Evolutionary conservation across 2,113 vertebrate species (phyloP), one percentile per base, ranked within the genome.

Genomic region (Myiagra hebetior): DNA sequence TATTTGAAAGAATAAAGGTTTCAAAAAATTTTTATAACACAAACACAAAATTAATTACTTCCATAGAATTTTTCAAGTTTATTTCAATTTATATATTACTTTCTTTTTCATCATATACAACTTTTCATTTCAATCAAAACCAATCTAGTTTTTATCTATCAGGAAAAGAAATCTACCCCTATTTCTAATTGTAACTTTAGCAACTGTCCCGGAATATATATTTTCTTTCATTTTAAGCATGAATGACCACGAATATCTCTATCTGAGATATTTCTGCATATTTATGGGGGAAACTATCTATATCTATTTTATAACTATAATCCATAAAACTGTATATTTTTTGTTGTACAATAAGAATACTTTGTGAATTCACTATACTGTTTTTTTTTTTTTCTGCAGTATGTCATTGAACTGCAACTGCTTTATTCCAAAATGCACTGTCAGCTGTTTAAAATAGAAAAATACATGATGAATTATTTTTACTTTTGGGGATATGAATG

Each of bases 401-500:
- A 64, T 83, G 33, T 83, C 63, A 74, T 64, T 97, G 93, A 95
- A 93, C 69, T 93, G 82, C 59, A 90, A 59, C 83, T 93, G 41
- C 46, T 95, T 97, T 89, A 65, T 39, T 95, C 46, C 53, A 95
- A 96, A 97, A 77, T 65, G 50, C 52, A 93, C 22, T 37, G 18
- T 92, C 89, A 96, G 82, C 67, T 83, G 60, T 62, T 92, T 31
- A 60, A 73, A 56, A 33, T 5, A 28, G 8, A 47, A 39, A 57
- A 35, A 13, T 18, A 37, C 11, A 59, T 35, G n/a, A 91, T 7
- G 20, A 63, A 95, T 59, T 1, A 87, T 94, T 95, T 62, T 31
- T 94, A 28, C 53, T 93, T 97, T 95, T 96, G 60, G 76, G 89
- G 91, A 68, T 22, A 84, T 73, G 70, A 96, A 93, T 91, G 52